Evolutionary conservation across 2,888 invertebrate species (phyloP), one percentile per base, ranked within the genome.

Genomic region (Ommatoiulus sabulosus): DNA sequence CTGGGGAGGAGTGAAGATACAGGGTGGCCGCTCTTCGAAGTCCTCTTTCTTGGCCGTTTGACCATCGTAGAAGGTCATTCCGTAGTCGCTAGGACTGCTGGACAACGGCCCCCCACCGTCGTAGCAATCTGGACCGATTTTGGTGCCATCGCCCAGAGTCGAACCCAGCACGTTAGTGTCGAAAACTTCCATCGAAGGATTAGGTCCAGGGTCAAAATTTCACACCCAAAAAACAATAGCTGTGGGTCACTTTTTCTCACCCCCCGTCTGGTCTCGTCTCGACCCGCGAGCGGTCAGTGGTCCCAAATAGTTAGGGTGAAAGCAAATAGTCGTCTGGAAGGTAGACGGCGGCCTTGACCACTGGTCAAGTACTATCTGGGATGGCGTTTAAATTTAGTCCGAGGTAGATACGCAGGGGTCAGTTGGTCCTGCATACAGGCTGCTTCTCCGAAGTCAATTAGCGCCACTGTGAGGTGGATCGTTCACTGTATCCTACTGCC

Each of bases 11-110:
- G 87, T 87, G 48, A 87, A 89, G 46, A 89, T 80, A n/a, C 89
- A 89, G 43, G 89, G 89, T 20, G 89, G 87, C 52, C 89, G 3
- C 72, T 89, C 89, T 35, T 89, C 89, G 48, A 89, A 89, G 84
- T 87, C 87, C 48, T 89, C 89, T 43, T 89, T 89, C 48, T 89
- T 89, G 84, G 10, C 24, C 44, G 17, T 24, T 15, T 72, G 24
- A 3, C 86, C 35, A 6, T 88, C 88, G 63, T 86, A 88, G 84
- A 43, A 88, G 44, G 46, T 57, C 10, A 88, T 4, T 1, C 86
- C 88, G 43, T 88, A 88, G 44, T 86, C 88, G 3, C 43, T 17
- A 15, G 84, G 35, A 10, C 48, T 44, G 10, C 48, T 52, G 72
- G 72, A 24, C 15, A 84, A 24, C 3, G 20, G 12, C 20, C 44